Percentiles rank a stretch among this genome's conserved stretches.
These are phyloP conservation scores for Balaeniceps rex DNA, from an alignment of 2,113 vertebrate species.

Conservation along the genomic window DNA sequence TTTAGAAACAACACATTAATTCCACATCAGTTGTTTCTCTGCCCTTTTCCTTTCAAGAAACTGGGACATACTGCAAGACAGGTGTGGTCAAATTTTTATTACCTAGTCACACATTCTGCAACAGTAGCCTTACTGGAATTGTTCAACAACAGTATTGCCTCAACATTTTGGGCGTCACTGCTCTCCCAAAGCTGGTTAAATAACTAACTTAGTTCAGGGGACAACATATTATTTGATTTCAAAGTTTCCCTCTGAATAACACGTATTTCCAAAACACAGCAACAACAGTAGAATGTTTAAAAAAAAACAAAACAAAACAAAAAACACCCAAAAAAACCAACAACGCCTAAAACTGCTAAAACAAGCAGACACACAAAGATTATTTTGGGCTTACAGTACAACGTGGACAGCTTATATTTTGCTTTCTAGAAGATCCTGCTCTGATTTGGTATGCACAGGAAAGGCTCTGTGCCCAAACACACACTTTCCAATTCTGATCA, in stretches of 20 bases:
- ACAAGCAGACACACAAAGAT: neutral
- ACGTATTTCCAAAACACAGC: neutral
- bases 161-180: neutral
- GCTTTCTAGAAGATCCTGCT: neutral
- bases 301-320: neutral
- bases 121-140: neutral
- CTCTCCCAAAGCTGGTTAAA: neutral
- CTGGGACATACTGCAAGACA: neutral
- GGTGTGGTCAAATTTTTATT: neutral
- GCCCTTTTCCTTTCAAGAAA: neutral
- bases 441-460: neutral
- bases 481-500: neutral
- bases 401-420: neutral
- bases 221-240: neutral
- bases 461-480: neutral
- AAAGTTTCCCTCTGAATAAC: neutral
- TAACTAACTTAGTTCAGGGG: neutral
- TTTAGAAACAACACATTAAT: neutral
- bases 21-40: neutral
- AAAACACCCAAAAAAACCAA: neutral
- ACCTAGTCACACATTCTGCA: neutral
- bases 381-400: neutral
- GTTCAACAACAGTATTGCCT: neutral
- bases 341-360: neutral
- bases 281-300: neutral